phyloP scores from a whole-genome alignment of 2,888 invertebrate species.

The Andrena camellia region DNA sequence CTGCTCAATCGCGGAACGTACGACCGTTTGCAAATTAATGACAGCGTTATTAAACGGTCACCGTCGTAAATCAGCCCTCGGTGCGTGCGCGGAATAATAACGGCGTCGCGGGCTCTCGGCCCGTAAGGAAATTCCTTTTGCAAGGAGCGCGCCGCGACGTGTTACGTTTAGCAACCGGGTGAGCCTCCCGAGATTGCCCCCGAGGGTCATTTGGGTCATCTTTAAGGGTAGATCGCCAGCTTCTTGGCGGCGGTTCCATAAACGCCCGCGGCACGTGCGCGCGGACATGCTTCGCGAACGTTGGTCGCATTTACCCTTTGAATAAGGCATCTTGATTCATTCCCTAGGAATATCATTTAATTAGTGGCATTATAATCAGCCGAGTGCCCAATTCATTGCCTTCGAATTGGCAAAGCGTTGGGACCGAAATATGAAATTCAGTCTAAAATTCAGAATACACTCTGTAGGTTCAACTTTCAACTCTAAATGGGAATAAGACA shows the following conservation, averaged over 20 bases:
- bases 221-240: constrained; percentile 36
- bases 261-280: constrained; percentile 24
- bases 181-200: constrained; percentile 41
- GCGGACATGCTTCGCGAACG: constrained; percentile 6
- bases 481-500: not conserved
- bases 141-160: constrained; percentile 46
- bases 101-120: constrained; percentile 29
- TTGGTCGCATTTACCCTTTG: not conserved
- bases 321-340: not conserved
- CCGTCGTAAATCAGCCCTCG: constrained; percentile 35
- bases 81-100: constrained; percentile 58
- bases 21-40: constrained; percentile 62
- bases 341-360: too few relatives aligned
- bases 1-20: constrained; percentile 6
- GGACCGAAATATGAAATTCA: too few relatives aligned
- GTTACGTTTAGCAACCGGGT: constrained; percentile 56
- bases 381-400: too few relatives aligned
- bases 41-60: constrained; percentile 49
- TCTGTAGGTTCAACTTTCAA: not conserved
- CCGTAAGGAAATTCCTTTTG: constrained; percentile 36
- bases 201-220: constrained; percentile 54
- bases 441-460: too few relatives aligned
- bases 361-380: too few relatives aligned
- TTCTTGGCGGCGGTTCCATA: constrained; percentile 36
- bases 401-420: too few relatives aligned